Evolutionary conservation across 2,888 invertebrate species (phyloP).

Genomic region (Agrenia bidenticulata): DNA sequence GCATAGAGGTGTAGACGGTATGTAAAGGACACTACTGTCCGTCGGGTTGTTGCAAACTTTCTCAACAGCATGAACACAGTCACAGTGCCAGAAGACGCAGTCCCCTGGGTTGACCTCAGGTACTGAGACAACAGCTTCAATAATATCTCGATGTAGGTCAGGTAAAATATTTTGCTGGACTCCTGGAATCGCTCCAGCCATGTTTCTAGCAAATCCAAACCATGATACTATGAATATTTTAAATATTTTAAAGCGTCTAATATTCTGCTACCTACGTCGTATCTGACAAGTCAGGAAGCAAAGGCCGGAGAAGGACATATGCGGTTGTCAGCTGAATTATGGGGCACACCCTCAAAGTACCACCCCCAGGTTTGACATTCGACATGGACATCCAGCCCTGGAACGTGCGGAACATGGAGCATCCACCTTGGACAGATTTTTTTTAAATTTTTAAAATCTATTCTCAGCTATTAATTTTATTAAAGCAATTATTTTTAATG

Average conservation of each 20-base stretch:
- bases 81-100: slow-evolving; percentile 35
- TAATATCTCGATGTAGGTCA: slow-evolving; percentile 21
- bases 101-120: slow-evolving; percentile 28
- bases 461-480: background rate
- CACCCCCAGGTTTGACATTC: slow-evolving; percentile 24
- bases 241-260: too few species aligned
- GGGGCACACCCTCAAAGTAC: slow-evolving; percentile 29
- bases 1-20: slow-evolving; percentile 28
- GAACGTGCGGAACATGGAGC: slow-evolving; percentile 30
- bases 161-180: slow-evolving; percentile 22
- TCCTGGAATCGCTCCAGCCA: slow-evolving; percentile 29
- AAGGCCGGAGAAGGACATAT: slow-evolving; percentile 25
- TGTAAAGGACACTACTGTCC: slow-evolving; percentile 32
- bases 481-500: slow-evolving; percentile 14
- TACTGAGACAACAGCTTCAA: slow-evolving; percentile 18
- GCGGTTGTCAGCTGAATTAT: slow-evolving; percentile 24
- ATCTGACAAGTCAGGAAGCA: slow-evolving; percentile 18
- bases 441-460: too few species aligned
- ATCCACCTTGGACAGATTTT: too few species aligned
- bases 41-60: slow-evolving; percentile 14
- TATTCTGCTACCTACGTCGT: slow-evolving; percentile 14
- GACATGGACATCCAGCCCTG: slow-evolving; percentile 34
- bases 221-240: too few species aligned
- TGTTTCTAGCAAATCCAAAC: too few species aligned
- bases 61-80: slow-evolving; percentile 28